Conservation (phyloP, 2,888 invertebrate genomes). For the Aromia moschata region DNA sequence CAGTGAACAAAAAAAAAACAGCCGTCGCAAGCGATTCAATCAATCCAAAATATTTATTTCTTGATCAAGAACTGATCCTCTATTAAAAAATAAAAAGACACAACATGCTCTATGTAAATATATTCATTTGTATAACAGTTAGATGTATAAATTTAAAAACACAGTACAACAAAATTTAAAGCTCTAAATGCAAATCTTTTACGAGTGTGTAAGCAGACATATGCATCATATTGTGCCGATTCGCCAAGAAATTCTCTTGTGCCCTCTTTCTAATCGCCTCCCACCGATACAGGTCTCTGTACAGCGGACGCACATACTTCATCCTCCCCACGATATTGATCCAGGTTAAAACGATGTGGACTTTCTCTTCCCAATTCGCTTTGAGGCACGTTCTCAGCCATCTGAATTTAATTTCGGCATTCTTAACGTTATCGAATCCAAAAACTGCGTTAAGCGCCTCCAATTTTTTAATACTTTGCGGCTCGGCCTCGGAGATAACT, state of each 20-base stretch:
- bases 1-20: too few relatives aligned
- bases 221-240: conserved; percentile 84
- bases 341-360: conserved; percentile 77
- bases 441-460: conserved; percentile 73
- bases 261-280: conserved; percentile 73
- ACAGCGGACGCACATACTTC: conserved; percentile 91
- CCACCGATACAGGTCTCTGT: conserved; percentile 86
- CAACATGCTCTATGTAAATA: too few relatives aligned
- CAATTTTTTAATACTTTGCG: conserved; percentile 67
- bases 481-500: conserved; percentile 69
- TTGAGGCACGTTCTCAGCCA: conserved; percentile 84
- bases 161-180: conserved; percentile 25
- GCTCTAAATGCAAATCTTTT: conserved; percentile 73
- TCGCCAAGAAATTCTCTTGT: conserved; percentile 75
- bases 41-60: too few relatives aligned
- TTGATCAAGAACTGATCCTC: too few relatives aligned
- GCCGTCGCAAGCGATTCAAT: too few relatives aligned
- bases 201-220: conserved; percentile 78
- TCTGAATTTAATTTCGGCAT: conserved; percentile 79
- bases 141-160: conserved; percentile 18
- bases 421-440: conserved; percentile 71
- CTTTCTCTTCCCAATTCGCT: conserved; percentile 73
- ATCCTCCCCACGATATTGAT: conserved; percentile 87
- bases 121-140: too few relatives aligned
- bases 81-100: too few relatives aligned